Conservation (phyloP, 2,888 invertebrate species). For the Cynaeus angustus region DNA sequence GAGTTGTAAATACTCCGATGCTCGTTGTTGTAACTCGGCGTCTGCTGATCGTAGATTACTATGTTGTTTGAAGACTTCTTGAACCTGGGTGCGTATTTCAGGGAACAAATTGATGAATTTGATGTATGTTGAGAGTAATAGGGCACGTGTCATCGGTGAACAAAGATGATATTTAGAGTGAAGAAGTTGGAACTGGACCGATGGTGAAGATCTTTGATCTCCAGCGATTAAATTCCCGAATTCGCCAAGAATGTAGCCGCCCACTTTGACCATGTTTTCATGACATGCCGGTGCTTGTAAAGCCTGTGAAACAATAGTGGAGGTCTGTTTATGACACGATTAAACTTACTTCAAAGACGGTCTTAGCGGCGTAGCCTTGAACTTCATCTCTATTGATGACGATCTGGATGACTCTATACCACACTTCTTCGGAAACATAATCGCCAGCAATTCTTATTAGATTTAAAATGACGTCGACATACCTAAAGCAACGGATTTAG, state of each 20-base stretch:
- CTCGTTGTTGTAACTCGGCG: slow-evolving; percentile 98
- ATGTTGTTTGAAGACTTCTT: slow-evolving; percentile 93
- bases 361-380: slow-evolving; percentile 99
- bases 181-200: slow-evolving; percentile 97
- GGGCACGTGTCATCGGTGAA: slow-evolving; percentile 96
- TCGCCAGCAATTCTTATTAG: slow-evolving; percentile 99
- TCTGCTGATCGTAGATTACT: slow-evolving; percentile 98
- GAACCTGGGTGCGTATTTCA: slow-evolving; percentile 96
- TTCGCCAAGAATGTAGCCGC: slow-evolving; percentile 98
- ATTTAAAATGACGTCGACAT: slow-evolving; percentile 97
- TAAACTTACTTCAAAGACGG: slow-evolving; percentile 90
- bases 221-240: slow-evolving; percentile 99
- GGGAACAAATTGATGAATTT: slow-evolving; percentile 99
- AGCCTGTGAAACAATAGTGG: slow-evolving; percentile 74
- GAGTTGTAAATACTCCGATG: slow-evolving; percentile 97
- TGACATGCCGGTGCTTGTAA: slow-evolving; percentile 99
- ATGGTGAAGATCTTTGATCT: slow-evolving; percentile 96
- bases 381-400: slow-evolving; percentile 99
- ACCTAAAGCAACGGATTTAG: slow-evolving; percentile 66
- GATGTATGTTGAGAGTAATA: slow-evolving; percentile 97
- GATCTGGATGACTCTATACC: slow-evolving; percentile 99
- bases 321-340: neutral
- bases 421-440: slow-evolving; percentile 99
- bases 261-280: slow-evolving; percentile 99
- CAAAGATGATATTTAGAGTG: slow-evolving; percentile 99